Evolutionary conservation across 2,888 invertebrate genomes (phyloP).

Genomic region (Caenorhabditis parvicauda): DNA sequence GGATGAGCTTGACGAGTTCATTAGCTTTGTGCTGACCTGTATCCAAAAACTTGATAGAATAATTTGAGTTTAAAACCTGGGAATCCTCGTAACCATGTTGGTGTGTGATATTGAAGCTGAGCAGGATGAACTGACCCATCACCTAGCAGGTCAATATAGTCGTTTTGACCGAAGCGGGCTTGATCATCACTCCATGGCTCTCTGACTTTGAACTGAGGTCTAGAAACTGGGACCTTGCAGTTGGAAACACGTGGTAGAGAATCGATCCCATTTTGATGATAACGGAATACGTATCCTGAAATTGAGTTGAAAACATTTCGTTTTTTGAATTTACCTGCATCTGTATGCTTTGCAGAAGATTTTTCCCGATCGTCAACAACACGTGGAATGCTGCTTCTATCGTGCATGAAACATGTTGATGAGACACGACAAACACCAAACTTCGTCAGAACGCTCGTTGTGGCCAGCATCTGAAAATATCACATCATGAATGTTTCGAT

Average conservation of each 20-base stretch:
- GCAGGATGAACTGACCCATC: conserved; percentile 80
- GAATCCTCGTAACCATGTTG: conserved; percentile 85
- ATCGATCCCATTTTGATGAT: conserved; percentile 57
- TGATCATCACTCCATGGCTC: conserved; percentile 40
- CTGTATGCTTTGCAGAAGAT: conserved; percentile 21
- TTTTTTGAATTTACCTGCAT: conserved; percentile 16
- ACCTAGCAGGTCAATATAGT: conserved; percentile 77
- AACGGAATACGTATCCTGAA: conserved; percentile 56
- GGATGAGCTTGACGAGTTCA: conserved; percentile 61
- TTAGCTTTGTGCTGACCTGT: conserved; percentile 70
- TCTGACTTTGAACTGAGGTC: conserved; percentile 45
- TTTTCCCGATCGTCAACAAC: conserved; percentile 57
- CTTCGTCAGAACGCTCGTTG: conserved; percentile 6
- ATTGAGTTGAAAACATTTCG: conserved; percentile 3
- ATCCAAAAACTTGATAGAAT: too few species aligned
- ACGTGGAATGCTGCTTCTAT: conserved; percentile 52
- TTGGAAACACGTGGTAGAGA: conserved; percentile 56
- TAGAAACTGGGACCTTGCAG: conserved; percentile 40
- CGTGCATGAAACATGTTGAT: conserved; percentile 38
- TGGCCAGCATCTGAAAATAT: conserved; percentile 13
- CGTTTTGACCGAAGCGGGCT: conserved; percentile 58
- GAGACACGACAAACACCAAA: conserved; percentile 8
- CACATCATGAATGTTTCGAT: too few species aligned
- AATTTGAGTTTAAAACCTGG: too few species aligned
- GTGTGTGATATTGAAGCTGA: conserved; percentile 80